Base-by-base conservation (phyloP, 2,113 vertebrate genomes). In the Caranx ignobilis region DNA sequence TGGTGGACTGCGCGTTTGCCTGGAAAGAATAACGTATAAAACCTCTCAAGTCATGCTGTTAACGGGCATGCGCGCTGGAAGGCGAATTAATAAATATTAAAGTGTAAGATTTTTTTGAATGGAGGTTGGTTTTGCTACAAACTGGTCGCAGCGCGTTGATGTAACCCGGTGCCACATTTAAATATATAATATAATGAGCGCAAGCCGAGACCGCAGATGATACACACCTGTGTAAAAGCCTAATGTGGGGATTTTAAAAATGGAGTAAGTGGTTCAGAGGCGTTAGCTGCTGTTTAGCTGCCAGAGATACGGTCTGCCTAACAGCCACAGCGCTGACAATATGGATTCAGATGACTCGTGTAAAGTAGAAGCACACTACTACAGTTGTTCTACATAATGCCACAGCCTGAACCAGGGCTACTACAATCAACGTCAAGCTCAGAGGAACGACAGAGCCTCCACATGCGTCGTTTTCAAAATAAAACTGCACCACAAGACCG, bases 21-120 rank as follows among this genome's bases (percentile, higher is more conserved):
- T 6, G 55, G 26, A 26, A 72, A 48, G 55, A 21, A 11, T 3
- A 21, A 59, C 9, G 3, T 37, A 19, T 13, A 50, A 66, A n/a
- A 35, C 12, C 12, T 7, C 4, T 67, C 12, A 18, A 43, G 31
- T 56, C 32, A 15, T 60, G 21, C 4, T 37, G n/a, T 37, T 2
- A 55, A 12, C 47, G 55, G 18, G 2, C 81, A 90, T 83, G 85
- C 76, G 65, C 83, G 56, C 34, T 41, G 15, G 19, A 4, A 12
- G 35, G 12, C 16, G 18, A 66, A 59, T 55, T 52, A 54, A 54
- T 80, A 54, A 75, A 86, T 60, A 70, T 71, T 37, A 34, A 57
- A 69, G 50, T 69, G 54, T 5, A 39, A 16, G 21, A 35, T 85
- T 82, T 87, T 81, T 82, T 87, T 89, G 69, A 89, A 88, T 82